Percentiles rank a stretch among this genome's conserved stretches.
Conservation (phyloP, 2,888 invertebrate genomes). For the Capitulum mitella region DNA sequence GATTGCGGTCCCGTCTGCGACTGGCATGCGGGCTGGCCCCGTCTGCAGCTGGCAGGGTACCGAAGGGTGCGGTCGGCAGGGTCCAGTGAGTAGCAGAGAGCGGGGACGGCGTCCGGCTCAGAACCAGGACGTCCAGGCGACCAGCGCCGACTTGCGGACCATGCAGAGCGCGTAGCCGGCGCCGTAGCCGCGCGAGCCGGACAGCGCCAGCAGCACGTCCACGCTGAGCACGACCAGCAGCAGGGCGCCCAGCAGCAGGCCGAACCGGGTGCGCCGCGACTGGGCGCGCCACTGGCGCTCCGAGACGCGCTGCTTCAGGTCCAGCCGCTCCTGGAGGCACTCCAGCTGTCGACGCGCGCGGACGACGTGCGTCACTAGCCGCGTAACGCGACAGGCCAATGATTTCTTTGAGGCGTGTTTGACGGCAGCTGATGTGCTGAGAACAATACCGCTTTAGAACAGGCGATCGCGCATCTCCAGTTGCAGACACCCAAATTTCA, state of each 20-base stretch:
- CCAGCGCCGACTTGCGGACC: constrained; percentile 6
- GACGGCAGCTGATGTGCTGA: too few species aligned
- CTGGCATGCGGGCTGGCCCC: too few species aligned
- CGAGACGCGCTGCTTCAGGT: neutral
- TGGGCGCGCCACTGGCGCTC: constrained; percentile 1
- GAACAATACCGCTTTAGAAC: too few species aligned
- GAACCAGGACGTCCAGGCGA: neutral
- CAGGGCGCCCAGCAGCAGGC: neutral
- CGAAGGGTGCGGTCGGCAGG: too few species aligned
- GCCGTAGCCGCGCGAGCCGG: neutral
- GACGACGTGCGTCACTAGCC: too few species aligned
- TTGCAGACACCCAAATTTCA: too few species aligned
- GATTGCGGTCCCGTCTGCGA: too few species aligned
- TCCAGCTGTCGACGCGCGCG: neutral
- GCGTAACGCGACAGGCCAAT: too few species aligned
- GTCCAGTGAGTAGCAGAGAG: too few species aligned
- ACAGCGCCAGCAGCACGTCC: neutral
- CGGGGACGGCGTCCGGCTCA: neutral
- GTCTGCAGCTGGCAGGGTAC: too few species aligned
- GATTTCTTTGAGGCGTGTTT: too few species aligned
- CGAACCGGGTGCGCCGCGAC: constrained; percentile 5
- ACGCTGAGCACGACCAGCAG: neutral
- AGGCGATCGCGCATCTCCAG: too few species aligned
- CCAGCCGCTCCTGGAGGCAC: constrained; percentile 9
- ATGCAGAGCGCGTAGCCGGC: constrained; percentile 22